Conservation (phyloP, 1,140 invertebrate genomes). For the Tetramorium parvispinum region DNA sequence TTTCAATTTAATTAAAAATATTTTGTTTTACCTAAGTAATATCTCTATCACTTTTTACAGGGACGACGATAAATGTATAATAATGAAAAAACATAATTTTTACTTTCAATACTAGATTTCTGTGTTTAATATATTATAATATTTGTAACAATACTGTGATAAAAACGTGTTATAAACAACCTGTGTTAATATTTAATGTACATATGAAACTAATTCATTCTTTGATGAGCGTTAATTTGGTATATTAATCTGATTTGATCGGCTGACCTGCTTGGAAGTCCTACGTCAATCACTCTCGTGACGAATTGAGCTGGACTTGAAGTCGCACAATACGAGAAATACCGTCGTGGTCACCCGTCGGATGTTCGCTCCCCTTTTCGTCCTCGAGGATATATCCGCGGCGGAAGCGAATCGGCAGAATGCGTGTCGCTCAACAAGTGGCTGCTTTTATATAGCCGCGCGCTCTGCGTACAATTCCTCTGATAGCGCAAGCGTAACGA, state of each 20-base stretch:
- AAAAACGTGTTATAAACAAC: background rate
- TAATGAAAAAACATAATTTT: background rate
- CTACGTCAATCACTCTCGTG: conserved; percentile 38
- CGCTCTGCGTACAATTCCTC: conserved; percentile 63
- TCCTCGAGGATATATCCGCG: conserved; percentile 66
- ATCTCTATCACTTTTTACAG: background rate
- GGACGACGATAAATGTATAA: background rate
- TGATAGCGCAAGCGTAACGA: conserved; percentile 77
- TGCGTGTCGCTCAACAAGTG: conserved; percentile 85
- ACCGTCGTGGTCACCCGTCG: conserved; percentile 18
- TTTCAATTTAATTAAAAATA: no score
- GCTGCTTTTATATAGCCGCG: conserved; percentile 83
- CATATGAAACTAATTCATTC: background rate
- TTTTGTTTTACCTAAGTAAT: no score
- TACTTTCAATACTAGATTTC: background rate
- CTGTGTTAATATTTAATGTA: background rate
- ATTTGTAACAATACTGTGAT: background rate
- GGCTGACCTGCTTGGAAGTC: conserved; percentile 47
- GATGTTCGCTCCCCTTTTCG: conserved; percentile 24
- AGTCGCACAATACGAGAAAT: conserved; percentile 35
- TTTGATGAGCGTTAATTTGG: background rate
- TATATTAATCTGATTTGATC: conserved; percentile 1
- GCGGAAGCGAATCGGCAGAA: conserved; percentile 77
- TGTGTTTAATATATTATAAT: background rate
- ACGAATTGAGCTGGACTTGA: conserved; percentile 38